These are phyloP conservation scores for Lytechinus variegatus DNA, from an alignment of 35 echinoderm and acorn worm species.

Conservation along the genomic window DNA sequence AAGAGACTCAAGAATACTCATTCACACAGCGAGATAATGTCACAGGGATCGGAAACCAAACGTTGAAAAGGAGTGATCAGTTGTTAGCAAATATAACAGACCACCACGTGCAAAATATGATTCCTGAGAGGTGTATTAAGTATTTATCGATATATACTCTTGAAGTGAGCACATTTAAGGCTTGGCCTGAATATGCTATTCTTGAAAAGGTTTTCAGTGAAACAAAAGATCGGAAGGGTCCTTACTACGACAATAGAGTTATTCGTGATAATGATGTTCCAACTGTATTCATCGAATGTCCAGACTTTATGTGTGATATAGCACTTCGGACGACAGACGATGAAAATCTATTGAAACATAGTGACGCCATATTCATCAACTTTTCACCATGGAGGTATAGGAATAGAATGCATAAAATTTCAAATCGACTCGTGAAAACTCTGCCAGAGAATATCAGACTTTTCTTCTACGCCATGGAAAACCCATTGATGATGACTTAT, in stretches of 20 bases:
- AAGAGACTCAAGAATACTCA: too few relatives aligned
- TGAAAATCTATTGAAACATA: constrained; percentile 55
- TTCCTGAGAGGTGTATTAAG: neutral
- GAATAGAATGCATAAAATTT: constrained; percentile 66
- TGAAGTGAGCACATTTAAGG: constrained; percentile 48
- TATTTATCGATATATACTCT: constrained; percentile 67
- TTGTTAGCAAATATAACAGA: too few relatives aligned
- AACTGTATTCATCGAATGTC: constrained; percentile 69
- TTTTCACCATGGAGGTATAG: constrained; percentile 65
- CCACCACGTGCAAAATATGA: too few relatives aligned
- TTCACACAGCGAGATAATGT: too few relatives aligned
- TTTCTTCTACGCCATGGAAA: constrained; percentile 87
- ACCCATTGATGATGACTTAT: constrained; percentile 78
- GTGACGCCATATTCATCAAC: constrained; percentile 79
- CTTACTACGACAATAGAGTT: neutral
- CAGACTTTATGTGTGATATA: constrained; percentile 66
- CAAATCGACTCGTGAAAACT: constrained; percentile 47
- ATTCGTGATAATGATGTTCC: constrained; percentile 46
- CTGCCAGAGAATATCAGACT: constrained; percentile 55
- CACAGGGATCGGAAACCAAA: too few relatives aligned
- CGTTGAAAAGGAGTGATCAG: too few relatives aligned
- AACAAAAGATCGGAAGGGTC: constrained; percentile 48
- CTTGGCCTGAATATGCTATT: constrained; percentile 79
- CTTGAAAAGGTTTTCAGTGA: constrained; percentile 64
- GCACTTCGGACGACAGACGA: constrained; percentile 60